Evolutionary conservation across 1,140 invertebrate species (phyloP).

Genomic region (Diachasmimorpha longicaudata): DNA sequence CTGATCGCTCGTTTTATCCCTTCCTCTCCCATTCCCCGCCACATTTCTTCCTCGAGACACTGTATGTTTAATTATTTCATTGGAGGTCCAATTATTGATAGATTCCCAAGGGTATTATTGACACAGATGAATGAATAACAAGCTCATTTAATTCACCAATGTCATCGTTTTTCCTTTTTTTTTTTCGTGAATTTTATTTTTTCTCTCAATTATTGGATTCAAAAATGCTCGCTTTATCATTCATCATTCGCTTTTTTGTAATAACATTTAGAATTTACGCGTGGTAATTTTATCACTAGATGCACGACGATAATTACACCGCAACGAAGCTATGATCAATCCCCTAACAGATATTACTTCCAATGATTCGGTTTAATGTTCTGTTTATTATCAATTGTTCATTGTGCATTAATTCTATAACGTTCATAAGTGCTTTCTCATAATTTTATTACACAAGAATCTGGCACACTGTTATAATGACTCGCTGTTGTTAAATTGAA

Average conservation of each 20-base stretch:
- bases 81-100: not conserved
- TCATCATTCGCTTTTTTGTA: not conserved
- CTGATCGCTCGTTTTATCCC: slow-evolving; percentile 7
- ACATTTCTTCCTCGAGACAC: slow-evolving; percentile 6
- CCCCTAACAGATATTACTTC: not conserved
- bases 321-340: not conserved
- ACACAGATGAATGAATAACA: not conserved
- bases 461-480: not conserved
- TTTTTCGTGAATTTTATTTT: not conserved
- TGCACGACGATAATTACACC: not conserved
- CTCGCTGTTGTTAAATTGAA: not conserved
- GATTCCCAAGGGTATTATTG: not conserved
- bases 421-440: not conserved
- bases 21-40: not conserved
- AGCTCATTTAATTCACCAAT: not conserved
- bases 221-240: not conserved
- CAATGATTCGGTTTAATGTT: not conserved
- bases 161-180: not conserved
- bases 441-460: not conserved
- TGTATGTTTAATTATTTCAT: slow-evolving; percentile 1
- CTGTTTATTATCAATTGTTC: not conserved
- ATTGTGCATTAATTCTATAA: not conserved
- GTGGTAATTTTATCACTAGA: not conserved
- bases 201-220: not conserved
- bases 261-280: not conserved